Base-by-base conservation (phyloP, 2,888 invertebrate genomes). In the Spialia ferax region DNA sequence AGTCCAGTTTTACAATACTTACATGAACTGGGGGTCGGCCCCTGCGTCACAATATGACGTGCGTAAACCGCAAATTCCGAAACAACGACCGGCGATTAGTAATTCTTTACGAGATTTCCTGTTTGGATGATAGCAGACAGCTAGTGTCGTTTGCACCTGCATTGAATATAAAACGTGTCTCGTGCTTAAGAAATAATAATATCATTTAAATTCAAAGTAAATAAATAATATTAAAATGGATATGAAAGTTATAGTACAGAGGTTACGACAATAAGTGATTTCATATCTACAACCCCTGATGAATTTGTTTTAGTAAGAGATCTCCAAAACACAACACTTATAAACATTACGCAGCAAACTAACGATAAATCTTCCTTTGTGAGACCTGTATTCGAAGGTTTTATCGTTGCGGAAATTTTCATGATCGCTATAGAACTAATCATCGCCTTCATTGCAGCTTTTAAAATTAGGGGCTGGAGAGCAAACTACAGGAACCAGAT, bases 401-500 rank as follows among this genome's bases (percentile, higher is more conserved):
- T 91, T 73, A 83, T 86, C 69, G 77, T 88, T 69, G 75, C 84
- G 64, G 89, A 91, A 83, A 86, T 91, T 62, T 74, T 89, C 22
- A 89, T 93, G 90, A 89, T 88, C 70, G 79, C 87, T 69, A 57
- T 89, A 69, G 91, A 91, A 73, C 77, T 91, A 75, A 73, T 82
- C 32, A 75, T 92, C 75, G 85, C 88, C 74, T 74, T 85, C 20
- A 64, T 79, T 54, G 89, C 91, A 79, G 87, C 85, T 79, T 76
- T 82, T n/a, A 88, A 84, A 70, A 83, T 89, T 74, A 78, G 79
- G 23, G 79, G 85, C n/a, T 92, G 91, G 91, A 84, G 87, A 71
- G 86, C 77, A 72, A 93, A 93, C 73, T 91, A 89, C 71, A 88
- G 92, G 73, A 93, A 92, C 73, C 92, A 91, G 80, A 89, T 93